A percentile compares a stretch with the other conserved stretches of the same genome.
phyloP scores from a whole-genome alignment of 2,888 invertebrate genomes.

The Conops quadrifasciatus region DNA sequence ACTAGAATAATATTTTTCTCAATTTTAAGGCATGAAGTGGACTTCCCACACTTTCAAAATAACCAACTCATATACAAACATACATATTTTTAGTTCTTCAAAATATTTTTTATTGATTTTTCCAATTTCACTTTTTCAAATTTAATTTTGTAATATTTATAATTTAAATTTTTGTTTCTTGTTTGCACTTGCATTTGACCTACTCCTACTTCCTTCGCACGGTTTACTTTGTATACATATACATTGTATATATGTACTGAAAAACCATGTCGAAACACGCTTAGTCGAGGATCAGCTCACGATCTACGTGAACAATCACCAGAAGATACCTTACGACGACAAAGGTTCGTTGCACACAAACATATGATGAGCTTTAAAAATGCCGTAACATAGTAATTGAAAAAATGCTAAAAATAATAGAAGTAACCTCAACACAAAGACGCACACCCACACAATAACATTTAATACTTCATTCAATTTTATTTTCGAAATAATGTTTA shows the following conservation, averaged over 20 bases:
- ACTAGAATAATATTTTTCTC: not conserved
- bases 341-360: slow-evolving; percentile 73
- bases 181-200: slow-evolving; percentile 45
- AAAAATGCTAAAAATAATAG: slow-evolving; percentile 19
- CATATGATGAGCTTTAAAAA: slow-evolving; percentile 34
- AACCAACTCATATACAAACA: too few relatives aligned
- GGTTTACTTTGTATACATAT: slow-evolving; percentile 19
- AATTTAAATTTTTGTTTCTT: slow-evolving; percentile 45
- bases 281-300: slow-evolving; percentile 78
- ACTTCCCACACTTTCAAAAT: too few relatives aligned
- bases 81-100: not conserved
- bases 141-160: slow-evolving; percentile 48
- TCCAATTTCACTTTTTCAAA: slow-evolving; percentile 42
- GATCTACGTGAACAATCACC: slow-evolving; percentile 79
- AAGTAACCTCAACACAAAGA: slow-evolving; percentile 3
- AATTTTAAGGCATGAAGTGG: too few relatives aligned
- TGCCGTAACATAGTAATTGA: slow-evolving; percentile 40
- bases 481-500: too few relatives aligned
- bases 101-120: slow-evolving; percentile 43
- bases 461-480: slow-evolving; percentile 26
- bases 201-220: slow-evolving; percentile 30
- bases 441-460: slow-evolving; percentile 40
- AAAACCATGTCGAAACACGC: slow-evolving; percentile 27
- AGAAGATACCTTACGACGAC: slow-evolving; percentile 76
- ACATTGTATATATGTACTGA: slow-evolving; percentile 18